A percentile compares a stretch with the other conserved stretches of the same genome.
phyloP scores from a whole-genome alignment of 2,113 vertebrate species.

The Phalacrocorax aristotelis region DNA sequence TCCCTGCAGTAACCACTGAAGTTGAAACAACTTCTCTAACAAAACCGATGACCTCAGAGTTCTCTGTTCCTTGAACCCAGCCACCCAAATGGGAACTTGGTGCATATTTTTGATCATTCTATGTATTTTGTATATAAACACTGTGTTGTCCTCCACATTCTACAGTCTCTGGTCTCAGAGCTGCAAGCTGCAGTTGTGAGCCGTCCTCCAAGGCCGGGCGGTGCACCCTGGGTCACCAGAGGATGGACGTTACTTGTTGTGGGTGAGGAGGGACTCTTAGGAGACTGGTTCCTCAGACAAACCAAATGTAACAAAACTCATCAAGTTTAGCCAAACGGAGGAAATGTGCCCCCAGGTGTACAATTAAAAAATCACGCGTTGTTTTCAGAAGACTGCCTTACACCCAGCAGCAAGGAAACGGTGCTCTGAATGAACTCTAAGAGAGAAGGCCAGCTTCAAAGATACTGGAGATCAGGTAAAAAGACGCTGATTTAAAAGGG shows the following conservation, averaged over 20 bases:
- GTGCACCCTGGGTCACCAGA: not conserved
- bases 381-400: not conserved
- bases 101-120: not conserved
- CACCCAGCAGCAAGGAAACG: not conserved
- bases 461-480: not conserved
- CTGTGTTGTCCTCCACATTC: not conserved
- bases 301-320: not conserved
- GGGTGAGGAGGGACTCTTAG: not conserved
- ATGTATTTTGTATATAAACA: not conserved
- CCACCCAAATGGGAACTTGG: not conserved
- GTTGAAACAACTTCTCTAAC: not conserved
- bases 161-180: not conserved
- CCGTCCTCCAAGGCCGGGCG: not conserved
- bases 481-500: not conserved
- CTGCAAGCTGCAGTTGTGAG: not conserved
- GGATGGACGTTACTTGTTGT: too few species aligned
- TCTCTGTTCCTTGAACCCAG: not conserved
- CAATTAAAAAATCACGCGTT: not conserved
- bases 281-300: not conserved
- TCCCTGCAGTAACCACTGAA: not conserved
- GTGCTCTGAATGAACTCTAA: not conserved
- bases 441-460: not conserved
- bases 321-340: not conserved
- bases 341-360: not conserved
- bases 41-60: not conserved